phyloP scores from a whole-genome alignment of 2,113 vertebrate species.

The Passer domesticus region DNA sequence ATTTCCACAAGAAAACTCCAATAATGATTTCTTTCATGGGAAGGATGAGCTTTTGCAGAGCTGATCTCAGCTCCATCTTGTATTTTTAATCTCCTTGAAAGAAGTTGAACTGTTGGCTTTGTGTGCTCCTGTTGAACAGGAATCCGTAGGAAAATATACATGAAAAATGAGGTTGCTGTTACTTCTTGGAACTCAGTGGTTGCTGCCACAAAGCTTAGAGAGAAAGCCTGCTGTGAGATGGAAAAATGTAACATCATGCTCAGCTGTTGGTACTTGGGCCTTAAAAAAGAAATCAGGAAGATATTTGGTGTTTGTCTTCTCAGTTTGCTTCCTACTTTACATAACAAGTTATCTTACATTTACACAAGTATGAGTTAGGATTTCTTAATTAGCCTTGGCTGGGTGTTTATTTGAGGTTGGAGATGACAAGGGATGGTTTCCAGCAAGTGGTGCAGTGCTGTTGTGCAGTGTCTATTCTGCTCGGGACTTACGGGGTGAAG shows the following conservation, averaged over 20 bases:
- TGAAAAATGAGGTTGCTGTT: background rate
- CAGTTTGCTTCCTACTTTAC: background rate
- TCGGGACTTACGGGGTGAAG: rapidly evolving
- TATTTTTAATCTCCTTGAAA: background rate
- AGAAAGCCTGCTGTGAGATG: background rate
- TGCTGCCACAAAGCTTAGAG: background rate
- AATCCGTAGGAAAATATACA: background rate
- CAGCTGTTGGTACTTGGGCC: background rate
- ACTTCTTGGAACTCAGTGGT: background rate
- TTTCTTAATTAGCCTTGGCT: background rate
- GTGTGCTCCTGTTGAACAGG: background rate
- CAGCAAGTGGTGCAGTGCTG: background rate
- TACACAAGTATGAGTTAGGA: background rate
- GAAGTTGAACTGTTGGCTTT: background rate
- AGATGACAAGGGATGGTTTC: background rate
- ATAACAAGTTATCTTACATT: background rate
- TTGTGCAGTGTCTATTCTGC: background rate
- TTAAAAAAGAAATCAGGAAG: background rate
- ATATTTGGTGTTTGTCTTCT: background rate
- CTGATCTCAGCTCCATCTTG: background rate
- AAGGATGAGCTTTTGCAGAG: background rate
- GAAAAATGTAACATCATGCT: background rate
- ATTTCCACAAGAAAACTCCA: background rate
- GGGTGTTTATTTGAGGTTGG: background rate
- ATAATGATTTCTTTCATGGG: background rate